phyloP scores from a whole-genome alignment of 2,113 vertebrate species.

The Carettochelys insculpta region DNA sequence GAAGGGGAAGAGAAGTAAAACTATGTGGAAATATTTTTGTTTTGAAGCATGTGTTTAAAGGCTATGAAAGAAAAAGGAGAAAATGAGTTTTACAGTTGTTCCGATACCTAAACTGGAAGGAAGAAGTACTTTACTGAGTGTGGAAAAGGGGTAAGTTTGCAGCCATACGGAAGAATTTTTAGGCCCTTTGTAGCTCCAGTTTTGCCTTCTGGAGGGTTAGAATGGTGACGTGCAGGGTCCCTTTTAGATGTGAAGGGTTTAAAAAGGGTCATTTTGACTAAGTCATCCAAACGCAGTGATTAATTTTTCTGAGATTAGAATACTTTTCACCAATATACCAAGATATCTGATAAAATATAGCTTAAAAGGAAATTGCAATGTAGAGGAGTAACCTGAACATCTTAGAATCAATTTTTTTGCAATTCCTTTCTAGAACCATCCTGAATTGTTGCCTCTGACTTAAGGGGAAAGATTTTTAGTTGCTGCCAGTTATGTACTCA shows the following conservation, averaged over 20 bases:
- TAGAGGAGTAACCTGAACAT: accelerated
- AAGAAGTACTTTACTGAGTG: accelerated
- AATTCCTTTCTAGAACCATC: accelerated
- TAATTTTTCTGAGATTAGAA: neutral
- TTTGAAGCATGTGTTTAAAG: accelerated
- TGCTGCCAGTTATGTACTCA: neutral
- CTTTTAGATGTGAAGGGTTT: neutral
- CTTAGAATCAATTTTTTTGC: accelerated
- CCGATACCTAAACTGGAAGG: accelerated
- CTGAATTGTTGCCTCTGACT: accelerated
- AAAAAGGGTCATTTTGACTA: accelerated
- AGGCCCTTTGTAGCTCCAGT: neutral
- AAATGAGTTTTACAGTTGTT: accelerated
- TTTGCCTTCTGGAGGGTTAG: neutral
- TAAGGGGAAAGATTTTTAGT: neutral
- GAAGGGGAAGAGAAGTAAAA: accelerated
- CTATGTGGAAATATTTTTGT: neutral
- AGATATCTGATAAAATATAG: too few species aligned
- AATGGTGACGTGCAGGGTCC: accelerated
- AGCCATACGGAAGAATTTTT: neutral
- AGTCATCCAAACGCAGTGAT: neutral
- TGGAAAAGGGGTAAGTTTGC: neutral
- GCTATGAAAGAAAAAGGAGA: accelerated
- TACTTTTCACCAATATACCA: neutral
- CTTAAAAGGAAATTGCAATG: neutral